Base-by-base conservation (phyloP, 1,140 invertebrate species). In the Euschistus heros region DNA sequence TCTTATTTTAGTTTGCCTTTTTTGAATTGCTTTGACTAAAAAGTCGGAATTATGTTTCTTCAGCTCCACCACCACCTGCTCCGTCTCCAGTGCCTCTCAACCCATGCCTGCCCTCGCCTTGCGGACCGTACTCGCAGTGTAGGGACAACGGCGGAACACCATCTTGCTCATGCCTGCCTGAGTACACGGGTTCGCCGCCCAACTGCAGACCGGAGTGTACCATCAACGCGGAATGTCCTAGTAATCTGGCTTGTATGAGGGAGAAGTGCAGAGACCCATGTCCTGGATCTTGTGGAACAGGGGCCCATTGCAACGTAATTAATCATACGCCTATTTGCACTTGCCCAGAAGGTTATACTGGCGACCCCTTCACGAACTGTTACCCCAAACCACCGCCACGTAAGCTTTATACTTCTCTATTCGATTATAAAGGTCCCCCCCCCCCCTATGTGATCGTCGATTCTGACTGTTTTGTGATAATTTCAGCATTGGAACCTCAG, bases 191-290 rank as follows among this genome's bases (percentile, higher is more conserved):
- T 62, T 81, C 84, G 73, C 81, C 83, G 14, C 84, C 83, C 66
- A 75, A 80, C 27, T 86, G 85, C 74, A 75, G 83, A 71, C 80
- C 83, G 52, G 82, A 85, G 78, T 86, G 84, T 73, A 77, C 81
- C 52, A 76, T 82, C 2, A 85, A 83, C 72, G 78, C 77, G 33
- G 84, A 86, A 73, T 86, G 84, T 75, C 74, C 81, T 5, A 77
- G 79, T 46, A 80, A 84, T 62, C 79, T 76, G 70, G 82, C 87
- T 2, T 92, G 89, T 69, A 81, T 88, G 18, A 80, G 80, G 67
- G 83, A 85, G 69, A 86, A 86, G 77, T 91, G 89, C 72, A 74
- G 80, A 33, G 86, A 91, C 74, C 88, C 88, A 20, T 91, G 88
- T 72, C 77, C 78, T 18, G 84, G 82, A 63, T 81, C 82, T 22